phyloP scores from a whole-genome alignment of 2,888 invertebrate species.

The Neoitamus cyanurus region DNA sequence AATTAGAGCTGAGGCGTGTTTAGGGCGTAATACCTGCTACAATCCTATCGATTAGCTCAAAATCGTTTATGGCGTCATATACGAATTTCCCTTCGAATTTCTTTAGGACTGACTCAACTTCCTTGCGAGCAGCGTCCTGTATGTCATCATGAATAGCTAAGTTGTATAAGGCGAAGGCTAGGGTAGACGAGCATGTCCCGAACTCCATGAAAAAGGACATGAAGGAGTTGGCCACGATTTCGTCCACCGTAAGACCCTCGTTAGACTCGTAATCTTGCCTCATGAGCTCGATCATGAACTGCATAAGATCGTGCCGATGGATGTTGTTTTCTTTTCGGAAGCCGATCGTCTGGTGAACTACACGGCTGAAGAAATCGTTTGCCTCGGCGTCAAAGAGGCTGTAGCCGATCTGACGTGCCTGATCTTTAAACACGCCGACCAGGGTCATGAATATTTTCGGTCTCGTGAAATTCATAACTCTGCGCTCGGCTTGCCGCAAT shows the following conservation, averaged over 20 bases:
- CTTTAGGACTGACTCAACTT: conserved; percentile 61
- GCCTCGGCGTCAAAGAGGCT: conserved; percentile 41
- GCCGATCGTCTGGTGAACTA: conserved; percentile 51
- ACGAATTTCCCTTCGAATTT: conserved; percentile 60
- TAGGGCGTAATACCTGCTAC: conserved; percentile 59
- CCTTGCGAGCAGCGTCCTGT: conserved; percentile 63
- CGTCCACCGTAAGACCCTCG: conserved; percentile 56
- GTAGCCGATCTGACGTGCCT: conserved; percentile 34
- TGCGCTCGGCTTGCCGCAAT: conserved; percentile 55
- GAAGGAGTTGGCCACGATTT: conserved; percentile 67
- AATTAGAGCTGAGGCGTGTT: not conserved
- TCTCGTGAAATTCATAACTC: conserved; percentile 46
- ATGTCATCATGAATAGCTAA: conserved; percentile 65
- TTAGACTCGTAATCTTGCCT: conserved; percentile 45
- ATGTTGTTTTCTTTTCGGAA: conserved; percentile 51
- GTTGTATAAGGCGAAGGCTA: conserved; percentile 65
- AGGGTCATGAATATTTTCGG: conserved; percentile 24
- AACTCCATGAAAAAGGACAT: conserved; percentile 68
- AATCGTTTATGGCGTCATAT: conserved; percentile 63
- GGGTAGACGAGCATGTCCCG: conserved; percentile 65
- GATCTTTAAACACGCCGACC: conserved; percentile 39
- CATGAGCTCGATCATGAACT: conserved; percentile 52
- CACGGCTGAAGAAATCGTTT: conserved; percentile 45
- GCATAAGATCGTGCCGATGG: conserved; percentile 53
- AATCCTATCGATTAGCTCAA: conserved; percentile 65